Percentiles rank a stretch among this genome's conserved stretches.
Conservation (phyloP, 2,113 vertebrate species). For the Microcebus lehilahytsara region DNA sequence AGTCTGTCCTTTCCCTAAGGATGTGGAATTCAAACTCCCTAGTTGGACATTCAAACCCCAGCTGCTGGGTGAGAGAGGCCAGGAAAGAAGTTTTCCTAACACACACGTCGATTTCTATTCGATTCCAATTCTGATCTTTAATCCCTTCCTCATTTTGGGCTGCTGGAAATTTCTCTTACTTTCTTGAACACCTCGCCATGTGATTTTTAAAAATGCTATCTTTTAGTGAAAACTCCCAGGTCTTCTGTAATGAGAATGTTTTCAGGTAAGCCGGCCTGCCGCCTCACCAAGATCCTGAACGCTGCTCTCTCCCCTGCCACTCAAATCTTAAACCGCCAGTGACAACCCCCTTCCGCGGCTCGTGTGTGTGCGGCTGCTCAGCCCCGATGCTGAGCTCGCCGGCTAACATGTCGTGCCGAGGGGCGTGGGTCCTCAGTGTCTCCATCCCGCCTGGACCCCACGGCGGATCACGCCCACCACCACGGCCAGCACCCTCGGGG, state of each 20-base stretch:
- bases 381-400: neutral
- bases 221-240: neutral
- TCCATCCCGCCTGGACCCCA: neutral
- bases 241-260: neutral
- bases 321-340: neutral
- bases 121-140: neutral
- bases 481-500: no score
- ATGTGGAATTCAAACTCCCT: neutral
- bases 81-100: neutral
- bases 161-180: neutral
- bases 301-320: neutral
- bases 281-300: neutral
- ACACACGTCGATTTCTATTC: no score
- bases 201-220: neutral
- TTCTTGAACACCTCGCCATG: neutral
- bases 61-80: neutral
- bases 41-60: neutral
- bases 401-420: no score
- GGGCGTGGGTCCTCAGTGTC: neutral
- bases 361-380: neutral
- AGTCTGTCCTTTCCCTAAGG: neutral
- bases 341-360: neutral
- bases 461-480: fast-evolving
- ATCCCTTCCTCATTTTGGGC: neutral
- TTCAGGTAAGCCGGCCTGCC: neutral